A percentile compares a stretch with the other conserved stretches of the same genome.
phyloP scores from a whole-genome alignment of 2,888 invertebrate species.

The Lingula anatina region DNA sequence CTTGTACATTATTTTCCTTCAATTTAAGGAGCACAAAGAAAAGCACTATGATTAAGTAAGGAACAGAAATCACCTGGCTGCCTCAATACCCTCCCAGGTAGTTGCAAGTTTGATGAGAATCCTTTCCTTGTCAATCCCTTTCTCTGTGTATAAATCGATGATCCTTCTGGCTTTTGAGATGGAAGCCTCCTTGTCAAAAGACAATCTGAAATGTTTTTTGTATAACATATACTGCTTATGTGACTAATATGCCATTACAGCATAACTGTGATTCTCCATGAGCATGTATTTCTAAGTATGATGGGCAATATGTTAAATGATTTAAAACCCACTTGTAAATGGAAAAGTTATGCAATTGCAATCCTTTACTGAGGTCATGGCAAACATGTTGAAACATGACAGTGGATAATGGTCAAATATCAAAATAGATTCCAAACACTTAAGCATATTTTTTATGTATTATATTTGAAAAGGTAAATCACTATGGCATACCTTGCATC shows the following conservation, averaged over 20 bases:
- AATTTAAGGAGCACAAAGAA: constrained; percentile 53
- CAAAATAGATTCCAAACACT: neutral
- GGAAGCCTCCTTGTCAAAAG: constrained; percentile 89
- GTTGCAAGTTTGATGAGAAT: constrained; percentile 96
- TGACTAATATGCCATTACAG: too few species aligned
- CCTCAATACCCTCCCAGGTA: too few species aligned
- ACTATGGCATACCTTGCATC: constrained; percentile 73
- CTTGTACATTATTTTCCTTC: too few species aligned
- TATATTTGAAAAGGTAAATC: neutral
- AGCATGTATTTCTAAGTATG: too few species aligned
- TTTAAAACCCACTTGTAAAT: neutral
- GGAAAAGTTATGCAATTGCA: neutral
- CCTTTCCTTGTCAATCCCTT: constrained; percentile 82
- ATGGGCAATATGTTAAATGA: too few species aligned
- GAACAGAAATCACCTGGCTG: too few species aligned
- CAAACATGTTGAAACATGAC: too few species aligned
- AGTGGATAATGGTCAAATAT: neutral
- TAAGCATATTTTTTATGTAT: neutral
- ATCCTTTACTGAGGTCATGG: too few species aligned
- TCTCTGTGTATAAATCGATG: constrained; percentile 82
- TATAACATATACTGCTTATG: too few species aligned
- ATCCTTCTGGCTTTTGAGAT: constrained; percentile 83
- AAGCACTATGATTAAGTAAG: constrained; percentile 83
- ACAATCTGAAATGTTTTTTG: constrained; percentile 61
- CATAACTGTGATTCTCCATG: too few species aligned